Evolutionary conservation across 2,113 vertebrate genomes (phyloP), one percentile per base, ranked within the genome.

Genomic region (Camelus dromedarius): DNA sequence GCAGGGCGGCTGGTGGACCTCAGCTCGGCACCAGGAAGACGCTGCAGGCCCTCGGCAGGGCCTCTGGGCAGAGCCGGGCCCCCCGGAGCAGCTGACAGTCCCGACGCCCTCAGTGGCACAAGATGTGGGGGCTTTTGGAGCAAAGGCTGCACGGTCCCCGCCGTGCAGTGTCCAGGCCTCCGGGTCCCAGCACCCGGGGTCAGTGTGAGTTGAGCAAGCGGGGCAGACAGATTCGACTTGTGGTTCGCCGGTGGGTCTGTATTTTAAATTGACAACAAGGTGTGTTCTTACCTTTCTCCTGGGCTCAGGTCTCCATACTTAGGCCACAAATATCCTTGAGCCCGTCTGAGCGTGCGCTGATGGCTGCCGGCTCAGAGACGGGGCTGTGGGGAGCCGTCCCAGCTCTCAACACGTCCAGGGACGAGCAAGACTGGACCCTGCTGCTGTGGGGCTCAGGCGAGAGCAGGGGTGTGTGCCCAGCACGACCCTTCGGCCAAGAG

Each of bases 361-460:
- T 38, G 15, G 48, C 70, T 58, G 28, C 42, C 3, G 3, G 60
- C 56, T 28, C 15, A 10, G 58, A 67, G 42, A 12, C 6, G 8
- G 76, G 38, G 60, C 16, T 22, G 38, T 10, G 2, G 32, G 50
- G 15, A 15, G 0, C 1, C 3, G 42, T 20, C 62, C 35, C 5
- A 1, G 56, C 22, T 67, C 28, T 84, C 14, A 6, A 19, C 79
- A 30, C 16, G 60, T 5, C 22, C 26, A 0, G 42, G 28, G 3
- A 19, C 5, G 6, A 2, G 38, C 69, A 79, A 42, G 66, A 28
- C 8, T 1, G 6, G 2, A 0, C 42, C 10, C 14, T 73, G 2
- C 38, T 0, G 9, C 67, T 7, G 3, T 3, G 1, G 58, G 38
- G 12, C 16, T 1, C 56, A 14, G 24, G 1, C 15, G 8, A 0